Evolutionary conservation across 2,797 vertebrate species (phyloP).

Genomic region (Glyptemys insculpta): DNA sequence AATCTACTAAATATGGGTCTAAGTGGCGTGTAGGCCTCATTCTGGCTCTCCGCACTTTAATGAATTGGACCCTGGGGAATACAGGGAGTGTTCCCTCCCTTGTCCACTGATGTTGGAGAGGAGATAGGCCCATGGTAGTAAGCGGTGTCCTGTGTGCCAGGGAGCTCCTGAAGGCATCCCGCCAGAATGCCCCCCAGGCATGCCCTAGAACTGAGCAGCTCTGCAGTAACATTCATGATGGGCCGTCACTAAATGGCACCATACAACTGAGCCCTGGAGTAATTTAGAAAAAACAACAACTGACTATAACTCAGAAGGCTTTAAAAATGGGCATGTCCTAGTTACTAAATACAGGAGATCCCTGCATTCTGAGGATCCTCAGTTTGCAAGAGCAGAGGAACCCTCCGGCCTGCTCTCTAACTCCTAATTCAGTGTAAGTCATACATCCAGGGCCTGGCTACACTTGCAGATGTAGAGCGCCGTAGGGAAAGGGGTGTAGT

Average conservation of each 20-base stretch:
- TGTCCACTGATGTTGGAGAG: neutral
- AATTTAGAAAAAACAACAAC: neutral
- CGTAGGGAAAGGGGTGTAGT: too few relatives aligned
- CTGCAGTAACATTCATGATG: too few relatives aligned
- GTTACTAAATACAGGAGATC: neutral
- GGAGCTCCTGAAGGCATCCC: neutral
- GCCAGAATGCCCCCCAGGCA: neutral
- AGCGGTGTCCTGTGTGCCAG: neutral
- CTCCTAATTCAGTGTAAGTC: too few relatives aligned
- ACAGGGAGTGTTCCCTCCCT: rapidly evolving
- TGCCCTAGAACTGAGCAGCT: neutral
- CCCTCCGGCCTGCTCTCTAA: rapidly evolving
- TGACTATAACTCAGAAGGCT: neutral
- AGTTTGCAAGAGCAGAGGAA: neutral
- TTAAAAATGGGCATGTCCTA: neutral
- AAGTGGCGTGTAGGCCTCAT: neutral
- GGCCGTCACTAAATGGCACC: neutral
- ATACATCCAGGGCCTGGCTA: too few relatives aligned
- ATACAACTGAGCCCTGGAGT: neutral
- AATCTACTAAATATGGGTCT: neutral
- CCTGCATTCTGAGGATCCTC: too few relatives aligned
- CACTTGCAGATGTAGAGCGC: too few relatives aligned
- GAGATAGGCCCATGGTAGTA: neutral
- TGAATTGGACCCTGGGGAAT: rapidly evolving
- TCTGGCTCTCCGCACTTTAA: neutral